Percentiles rank a stretch among this genome's conserved stretches.
phyloP scores from a whole-genome alignment of 1,140 invertebrate species.

The Sarcophaga peregrina region DNA sequence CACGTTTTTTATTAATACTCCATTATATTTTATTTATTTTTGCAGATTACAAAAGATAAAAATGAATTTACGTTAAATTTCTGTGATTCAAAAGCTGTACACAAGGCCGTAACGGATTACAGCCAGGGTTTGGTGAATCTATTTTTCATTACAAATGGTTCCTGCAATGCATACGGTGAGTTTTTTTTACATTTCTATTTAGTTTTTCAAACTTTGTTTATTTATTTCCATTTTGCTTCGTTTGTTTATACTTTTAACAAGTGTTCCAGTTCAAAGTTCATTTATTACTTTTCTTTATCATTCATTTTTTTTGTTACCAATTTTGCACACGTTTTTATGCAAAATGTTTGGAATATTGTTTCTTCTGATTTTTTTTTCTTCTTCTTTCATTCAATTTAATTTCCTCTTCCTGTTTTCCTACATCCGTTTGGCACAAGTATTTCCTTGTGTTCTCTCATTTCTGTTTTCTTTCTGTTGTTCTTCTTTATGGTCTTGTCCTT shows the following conservation, averaged over 20 bases:
- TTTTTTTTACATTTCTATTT: constrained; percentile 9
- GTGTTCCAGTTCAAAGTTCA: background rate
- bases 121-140: constrained; percentile 63
- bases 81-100: constrained; percentile 53
- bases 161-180: constrained; percentile 59
- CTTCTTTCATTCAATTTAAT: constrained; percentile 35
- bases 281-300: too few species aligned
- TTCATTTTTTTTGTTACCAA: constrained; percentile 7
- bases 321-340: constrained; percentile 26
- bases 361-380: constrained; percentile 18
- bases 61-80: constrained; percentile 54
- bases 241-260: background rate
- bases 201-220: background rate
- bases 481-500: background rate
- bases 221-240: background rate
- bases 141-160: constrained; percentile 58
- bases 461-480: background rate
- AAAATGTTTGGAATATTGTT: background rate
- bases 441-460: background rate
- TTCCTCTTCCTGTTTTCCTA: constrained; percentile 40
- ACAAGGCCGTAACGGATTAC: constrained; percentile 61
- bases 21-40: background rate
- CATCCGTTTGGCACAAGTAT: constrained; percentile 13
- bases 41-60: constrained; percentile 53
- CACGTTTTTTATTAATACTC: too few species aligned